Base-by-base conservation (phyloP, 2,113 vertebrate genomes). In the Sebastes schlegelii region DNA sequence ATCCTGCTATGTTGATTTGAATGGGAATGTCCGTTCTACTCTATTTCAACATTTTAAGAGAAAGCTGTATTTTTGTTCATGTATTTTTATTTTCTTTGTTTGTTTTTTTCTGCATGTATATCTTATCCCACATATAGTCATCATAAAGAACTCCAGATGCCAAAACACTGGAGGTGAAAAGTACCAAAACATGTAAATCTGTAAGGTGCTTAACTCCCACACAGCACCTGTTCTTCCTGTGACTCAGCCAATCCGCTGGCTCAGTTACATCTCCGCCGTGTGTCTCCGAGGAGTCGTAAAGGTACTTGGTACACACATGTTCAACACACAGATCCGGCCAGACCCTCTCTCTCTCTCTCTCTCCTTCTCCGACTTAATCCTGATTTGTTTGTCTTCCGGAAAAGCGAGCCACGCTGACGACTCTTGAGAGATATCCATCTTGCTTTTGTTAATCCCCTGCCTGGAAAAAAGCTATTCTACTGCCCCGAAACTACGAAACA, bases 101-200 rank as follows among this genome's bases (percentile, higher is more conserved):
- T 1, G 2, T 40, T 14, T 52, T 34, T 34, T 34, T 34, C 34
- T 23, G 48, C 8, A 45, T 64, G 6, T 17, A 23, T 71, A 4
- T 64, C 0, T 43, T 17, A 17, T 62, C n/a, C 57, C 34, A 1
- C 57, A 49, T 23, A 45, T 43, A 19, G 40, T 64, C 14, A 6
- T 49, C 51, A 26, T 23, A 61, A 54, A 68, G 49, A 77, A n/a
- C 63, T 89, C 85, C 82, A 83, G 69, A 76, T 83, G 87, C 74
- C 68, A 72, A 80, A 89, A 82, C 84, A 70, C 64, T 66, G 79
- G 69, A 80, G 76, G 79, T 81, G 64, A 87, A 88, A 74, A 5
- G 48, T 66, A 62, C 62, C 52, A 46, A 72, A 81, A 80, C 72
- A 78, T 82, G 79, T 78, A 72, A 89, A 88, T 83, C 75, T 84